Evolutionary conservation across 2,888 invertebrate species (phyloP), one percentile per base, ranked within the genome.

Genomic region (Sarcophaga variegata): DNA sequence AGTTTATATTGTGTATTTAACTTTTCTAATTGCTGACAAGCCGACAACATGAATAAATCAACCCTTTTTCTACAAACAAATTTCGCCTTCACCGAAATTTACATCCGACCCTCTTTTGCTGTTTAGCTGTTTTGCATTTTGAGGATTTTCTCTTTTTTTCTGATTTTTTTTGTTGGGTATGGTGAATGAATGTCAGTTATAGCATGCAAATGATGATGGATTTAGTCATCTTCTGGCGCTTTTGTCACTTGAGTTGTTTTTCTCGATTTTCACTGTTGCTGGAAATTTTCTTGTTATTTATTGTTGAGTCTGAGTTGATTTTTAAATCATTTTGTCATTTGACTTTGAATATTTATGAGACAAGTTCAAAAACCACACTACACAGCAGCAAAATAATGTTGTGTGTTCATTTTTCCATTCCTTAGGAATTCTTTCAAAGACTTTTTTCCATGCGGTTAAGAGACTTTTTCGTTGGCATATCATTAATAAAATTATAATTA

Each of bases 11-110:
- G 86, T 83, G 72, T 83, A 87, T 88, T 90, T 90, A 91, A 91
- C 91, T 92, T 92, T 92, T 91, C 90, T 92, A 92, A 92, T 92
- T 92, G 92, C 90, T 92, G 90, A 89, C 89, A 91, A 89, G 90
- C 90, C 91, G 91, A 89, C 90, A 90, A 88, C 88, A 88, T 77
- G 90, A 91, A 92, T 92, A 92, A 92, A 92, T 92, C 92, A 91
- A 91, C 90, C 90, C 90, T 88, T 88, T 87, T 81, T 79, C 63
- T 62, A 67, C 54, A 49, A 49, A 37, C 63, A 49, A 5, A 22
- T 25, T 11, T 70, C 22, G 22, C 64, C 20, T 67, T 77, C 45
- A 60, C 79, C 12, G 4, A 54, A 54, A 54, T 54, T 54, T 54
- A 14, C 54, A 54, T 54, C 27, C 64, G 77, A 64, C 75, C 27